Conservation (phyloP, 2,797 vertebrate species). For the Pseudochirops cupreus region DNA sequence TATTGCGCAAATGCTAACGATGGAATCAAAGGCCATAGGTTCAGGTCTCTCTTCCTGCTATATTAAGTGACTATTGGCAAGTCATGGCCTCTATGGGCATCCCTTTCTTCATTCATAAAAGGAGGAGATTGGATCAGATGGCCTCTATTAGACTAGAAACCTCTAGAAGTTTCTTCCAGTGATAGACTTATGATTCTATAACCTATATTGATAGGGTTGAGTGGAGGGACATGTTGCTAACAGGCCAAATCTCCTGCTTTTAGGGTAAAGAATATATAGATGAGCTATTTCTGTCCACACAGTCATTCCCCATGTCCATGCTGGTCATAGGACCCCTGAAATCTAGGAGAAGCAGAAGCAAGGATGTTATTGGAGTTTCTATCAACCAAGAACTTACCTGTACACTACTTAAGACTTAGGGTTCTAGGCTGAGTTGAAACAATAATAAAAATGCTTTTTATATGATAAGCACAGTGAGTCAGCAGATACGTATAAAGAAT, state of each 20-base stretch:
- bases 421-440: too few species aligned
- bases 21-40: not conserved
- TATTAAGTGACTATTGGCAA: not conserved
- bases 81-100: not conserved
- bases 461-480: too few species aligned
- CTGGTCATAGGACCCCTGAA: not conserved
- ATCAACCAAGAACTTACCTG: not conserved
- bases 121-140: not conserved
- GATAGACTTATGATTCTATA: not conserved
- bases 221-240: not conserved
- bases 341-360: not conserved
- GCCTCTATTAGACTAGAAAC: too few species aligned
- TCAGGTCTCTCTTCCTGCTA: not conserved
- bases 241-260: too few species aligned
- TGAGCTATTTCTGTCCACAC: not conserved
- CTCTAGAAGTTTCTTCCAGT: not conserved
- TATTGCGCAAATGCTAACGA: not conserved
- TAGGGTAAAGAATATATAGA: not conserved
- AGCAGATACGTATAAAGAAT: not conserved
- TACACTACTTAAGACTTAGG: too few species aligned
- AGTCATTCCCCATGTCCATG: not conserved
- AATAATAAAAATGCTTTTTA: too few species aligned
- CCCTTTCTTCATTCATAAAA: not conserved
- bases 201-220: not conserved
- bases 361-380: not conserved